Percentiles rank a stretch among this genome's conserved stretches.
phyloP scores from a whole-genome alignment of 2,797 vertebrate species.

The Hapalemur alaotrensis region DNA sequence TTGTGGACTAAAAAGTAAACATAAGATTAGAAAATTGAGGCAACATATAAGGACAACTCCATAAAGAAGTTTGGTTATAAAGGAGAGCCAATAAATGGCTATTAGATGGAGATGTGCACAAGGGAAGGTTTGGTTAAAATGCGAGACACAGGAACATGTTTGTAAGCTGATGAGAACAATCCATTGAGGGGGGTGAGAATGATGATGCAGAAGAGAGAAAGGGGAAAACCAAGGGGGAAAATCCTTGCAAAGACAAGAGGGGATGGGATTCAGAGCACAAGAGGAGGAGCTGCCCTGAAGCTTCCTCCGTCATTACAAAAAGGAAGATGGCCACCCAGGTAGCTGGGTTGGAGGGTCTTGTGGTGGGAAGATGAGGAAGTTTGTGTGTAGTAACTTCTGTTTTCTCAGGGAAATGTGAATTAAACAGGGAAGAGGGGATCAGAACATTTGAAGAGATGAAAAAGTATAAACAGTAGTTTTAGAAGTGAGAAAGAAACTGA shows the following conservation, averaged over 20 bases:
- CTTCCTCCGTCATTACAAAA: not conserved
- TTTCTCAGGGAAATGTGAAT: slow-evolving; percentile 29
- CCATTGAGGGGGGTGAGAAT: not conserved
- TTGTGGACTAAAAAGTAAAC: not conserved
- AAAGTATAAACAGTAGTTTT: not conserved
- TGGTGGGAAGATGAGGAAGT: not conserved
- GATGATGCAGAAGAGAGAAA: not conserved
- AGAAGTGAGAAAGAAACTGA: not conserved
- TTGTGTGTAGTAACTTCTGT: not conserved
- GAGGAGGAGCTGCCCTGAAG: not conserved
- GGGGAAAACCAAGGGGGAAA: not conserved
- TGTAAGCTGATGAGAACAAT: not conserved
- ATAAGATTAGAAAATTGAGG: not conserved
- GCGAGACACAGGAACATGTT: not conserved
- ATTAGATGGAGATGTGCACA: not conserved
- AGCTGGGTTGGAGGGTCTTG: not conserved
- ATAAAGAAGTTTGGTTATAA: not conserved
- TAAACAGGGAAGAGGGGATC: not conserved
- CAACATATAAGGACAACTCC: not conserved
- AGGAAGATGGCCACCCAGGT: not conserved
- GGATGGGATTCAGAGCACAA: not conserved
- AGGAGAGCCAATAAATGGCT: not conserved
- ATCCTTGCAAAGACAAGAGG: not conserved
- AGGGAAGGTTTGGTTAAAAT: not conserved
- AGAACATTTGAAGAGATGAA: slow-evolving; percentile 5